Conservation (phyloP, 2,888 invertebrate genomes). For the Hydroisotoma schaefferi region DNA sequence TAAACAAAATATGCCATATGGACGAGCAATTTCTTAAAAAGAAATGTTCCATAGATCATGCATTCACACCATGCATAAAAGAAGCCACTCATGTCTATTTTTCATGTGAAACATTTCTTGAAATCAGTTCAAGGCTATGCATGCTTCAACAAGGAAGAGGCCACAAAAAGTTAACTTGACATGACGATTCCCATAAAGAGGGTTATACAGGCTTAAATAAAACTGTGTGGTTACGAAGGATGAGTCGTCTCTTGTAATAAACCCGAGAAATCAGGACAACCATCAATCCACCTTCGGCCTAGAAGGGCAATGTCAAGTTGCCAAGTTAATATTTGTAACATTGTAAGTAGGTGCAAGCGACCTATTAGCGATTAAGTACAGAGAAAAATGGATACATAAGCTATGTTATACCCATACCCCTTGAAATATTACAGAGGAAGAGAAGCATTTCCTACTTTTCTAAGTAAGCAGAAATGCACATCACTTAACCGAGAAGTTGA, state of each 20-base stretch:
- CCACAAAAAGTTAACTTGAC: not conserved
- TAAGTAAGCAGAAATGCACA: not conserved
- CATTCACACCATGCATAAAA: too few relatives aligned
- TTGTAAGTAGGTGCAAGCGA: not conserved
- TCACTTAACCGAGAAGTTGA: not conserved
- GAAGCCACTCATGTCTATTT: too few relatives aligned
- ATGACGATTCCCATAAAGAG: not conserved
- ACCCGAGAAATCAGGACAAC: not conserved
- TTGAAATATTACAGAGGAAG: too few relatives aligned
- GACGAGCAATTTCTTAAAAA: too few relatives aligned
- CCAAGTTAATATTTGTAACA: not conserved
- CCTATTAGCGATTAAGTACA: too few relatives aligned
- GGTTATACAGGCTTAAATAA: not conserved
- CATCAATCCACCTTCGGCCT: not conserved
- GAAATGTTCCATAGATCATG: too few relatives aligned
- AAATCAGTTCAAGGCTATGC: not conserved
- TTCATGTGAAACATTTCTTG: not conserved
- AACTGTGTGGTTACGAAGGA: too few relatives aligned
- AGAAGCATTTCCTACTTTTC: too few relatives aligned
- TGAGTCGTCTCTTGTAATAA: too few relatives aligned
- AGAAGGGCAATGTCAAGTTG: conserved; percentile 4
- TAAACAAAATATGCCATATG: too few relatives aligned
- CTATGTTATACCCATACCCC: too few relatives aligned
- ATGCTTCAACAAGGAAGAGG: not conserved
- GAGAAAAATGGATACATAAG: too few relatives aligned